phyloP scores from a whole-genome alignment of 2,888 invertebrate genomes.

The Mythimna ferrago region DNA sequence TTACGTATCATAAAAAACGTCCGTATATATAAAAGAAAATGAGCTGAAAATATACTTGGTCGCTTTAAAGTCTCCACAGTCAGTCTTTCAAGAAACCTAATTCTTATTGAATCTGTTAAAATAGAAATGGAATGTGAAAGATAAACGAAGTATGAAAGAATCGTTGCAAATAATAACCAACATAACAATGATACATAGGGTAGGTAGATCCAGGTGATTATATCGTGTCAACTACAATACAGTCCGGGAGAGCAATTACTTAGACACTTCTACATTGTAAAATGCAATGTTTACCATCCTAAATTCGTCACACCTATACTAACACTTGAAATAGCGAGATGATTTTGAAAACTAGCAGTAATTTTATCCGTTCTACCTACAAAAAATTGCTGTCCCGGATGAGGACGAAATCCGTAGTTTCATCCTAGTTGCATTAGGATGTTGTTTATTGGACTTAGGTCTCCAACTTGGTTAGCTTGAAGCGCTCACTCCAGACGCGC shows the following conservation, averaged over 20 bases:
- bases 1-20: constrained; percentile 72
- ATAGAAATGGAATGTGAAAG: constrained; percentile 84
- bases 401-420: constrained; percentile 84
- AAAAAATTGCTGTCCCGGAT: constrained; percentile 86
- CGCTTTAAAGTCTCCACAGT: constrained; percentile 83
- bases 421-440: constrained; percentile 72
- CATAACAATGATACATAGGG: constrained; percentile 74
- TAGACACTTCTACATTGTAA: constrained; percentile 65
- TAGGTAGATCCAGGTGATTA: constrained; percentile 70
- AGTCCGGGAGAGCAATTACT: constrained; percentile 80
- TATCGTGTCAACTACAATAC: constrained; percentile 67
- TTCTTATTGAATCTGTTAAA: constrained; percentile 81
- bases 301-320: constrained; percentile 81
- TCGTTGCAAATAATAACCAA: constrained; percentile 74
- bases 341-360: constrained; percentile 82
- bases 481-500: constrained; percentile 95
- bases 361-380: constrained; percentile 82
- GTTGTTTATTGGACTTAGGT: constrained; percentile 73
- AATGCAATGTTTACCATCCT: constrained; percentile 73
- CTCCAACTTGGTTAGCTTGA: constrained; percentile 66
- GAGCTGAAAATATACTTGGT: constrained; percentile 82
- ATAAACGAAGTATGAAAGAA: constrained; percentile 71
- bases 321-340: constrained; percentile 80
- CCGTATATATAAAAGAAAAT: constrained; percentile 70
- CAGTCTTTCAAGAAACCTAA: constrained; percentile 89